Evolutionary conservation across 2,797 vertebrate genomes (phyloP).

Genomic region (Characodon lateralis): DNA sequence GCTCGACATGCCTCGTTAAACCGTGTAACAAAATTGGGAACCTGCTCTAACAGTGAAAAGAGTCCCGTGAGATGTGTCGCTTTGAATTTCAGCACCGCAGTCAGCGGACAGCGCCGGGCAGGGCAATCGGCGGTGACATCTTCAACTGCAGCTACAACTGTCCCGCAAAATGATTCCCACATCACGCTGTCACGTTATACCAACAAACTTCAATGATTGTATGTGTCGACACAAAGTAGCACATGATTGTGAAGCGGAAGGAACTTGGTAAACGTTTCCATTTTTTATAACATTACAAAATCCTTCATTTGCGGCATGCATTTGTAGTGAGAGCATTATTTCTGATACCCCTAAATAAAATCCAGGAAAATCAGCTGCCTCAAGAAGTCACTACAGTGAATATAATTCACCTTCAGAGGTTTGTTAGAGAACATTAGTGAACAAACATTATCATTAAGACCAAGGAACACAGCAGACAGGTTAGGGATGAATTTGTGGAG

Average conservation of each 20-base stretch:
- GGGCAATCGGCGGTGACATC: slow-evolving; percentile 24
- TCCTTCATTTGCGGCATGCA: too few species aligned
- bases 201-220: not conserved
- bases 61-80: not conserved
- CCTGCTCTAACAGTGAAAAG: slow-evolving; percentile 23
- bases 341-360: not conserved
- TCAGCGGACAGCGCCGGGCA: slow-evolving; percentile 64
- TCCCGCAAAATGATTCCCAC: not conserved
- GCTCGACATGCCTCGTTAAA: slow-evolving; percentile 18
- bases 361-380: not conserved
- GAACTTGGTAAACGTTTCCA: not conserved
- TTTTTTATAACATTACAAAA: not conserved
- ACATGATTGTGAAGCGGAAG: not conserved
- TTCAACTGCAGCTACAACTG: slow-evolving; percentile 8
- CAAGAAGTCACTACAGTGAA: not conserved
- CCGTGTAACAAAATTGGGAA: slow-evolving; percentile 44
- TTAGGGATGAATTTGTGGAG: too few species aligned
- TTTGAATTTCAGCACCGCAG: slow-evolving; percentile 66
- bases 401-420: not conserved
- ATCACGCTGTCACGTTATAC: not conserved
- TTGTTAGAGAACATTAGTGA: not conserved
- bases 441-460: not conserved
- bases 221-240: not conserved
- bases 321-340: not conserved
- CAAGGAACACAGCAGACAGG: not conserved